Conservation (phyloP, 2,113 vertebrate species). For the Collichthys lucidus region DNA sequence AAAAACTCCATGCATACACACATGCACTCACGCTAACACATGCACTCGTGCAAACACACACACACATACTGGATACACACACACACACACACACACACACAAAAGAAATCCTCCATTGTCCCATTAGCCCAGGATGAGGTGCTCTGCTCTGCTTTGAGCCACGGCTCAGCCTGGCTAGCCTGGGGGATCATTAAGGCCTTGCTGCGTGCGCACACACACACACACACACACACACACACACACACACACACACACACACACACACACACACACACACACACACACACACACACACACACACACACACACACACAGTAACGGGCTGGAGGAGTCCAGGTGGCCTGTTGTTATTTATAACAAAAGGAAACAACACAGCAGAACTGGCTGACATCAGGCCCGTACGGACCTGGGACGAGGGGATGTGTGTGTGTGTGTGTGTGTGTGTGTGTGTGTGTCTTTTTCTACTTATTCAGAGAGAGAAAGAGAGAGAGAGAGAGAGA, state of each 20-base stretch:
- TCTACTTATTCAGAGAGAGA: conserved; percentile 20
- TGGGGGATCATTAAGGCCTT: conserved; percentile 96
- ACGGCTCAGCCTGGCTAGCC: conserved; percentile 80
- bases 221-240: conserved; percentile 41
- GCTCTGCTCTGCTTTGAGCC: conserved; percentile 75
- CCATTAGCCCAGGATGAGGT: conserved; percentile 92
- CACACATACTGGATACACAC: background rate
- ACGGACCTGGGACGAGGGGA: conserved; percentile 79
- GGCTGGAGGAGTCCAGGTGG: conserved; percentile 94
- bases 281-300: conserved; percentile 40
- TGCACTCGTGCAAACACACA: background rate
- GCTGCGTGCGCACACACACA: conserved; percentile 23
- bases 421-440: conserved; percentile 57
- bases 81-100: conserved; percentile 41
- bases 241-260: conserved; percentile 37
- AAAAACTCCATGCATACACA: conserved; percentile 6
- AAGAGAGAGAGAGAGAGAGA: no score
- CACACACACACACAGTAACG: conserved; percentile 71
- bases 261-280: conserved; percentile 36
- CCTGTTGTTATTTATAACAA: conserved; percentile 99
- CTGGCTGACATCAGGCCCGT: conserved; percentile 89
- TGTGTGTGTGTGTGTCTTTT: conserved; percentile 11
- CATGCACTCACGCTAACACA: background rate
- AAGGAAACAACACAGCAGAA: conserved; percentile 94
- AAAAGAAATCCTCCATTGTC: conserved; percentile 90